Evolutionary conservation across 2,888 invertebrate genomes (phyloP).

Genomic region (Harpalus rufipes): DNA sequence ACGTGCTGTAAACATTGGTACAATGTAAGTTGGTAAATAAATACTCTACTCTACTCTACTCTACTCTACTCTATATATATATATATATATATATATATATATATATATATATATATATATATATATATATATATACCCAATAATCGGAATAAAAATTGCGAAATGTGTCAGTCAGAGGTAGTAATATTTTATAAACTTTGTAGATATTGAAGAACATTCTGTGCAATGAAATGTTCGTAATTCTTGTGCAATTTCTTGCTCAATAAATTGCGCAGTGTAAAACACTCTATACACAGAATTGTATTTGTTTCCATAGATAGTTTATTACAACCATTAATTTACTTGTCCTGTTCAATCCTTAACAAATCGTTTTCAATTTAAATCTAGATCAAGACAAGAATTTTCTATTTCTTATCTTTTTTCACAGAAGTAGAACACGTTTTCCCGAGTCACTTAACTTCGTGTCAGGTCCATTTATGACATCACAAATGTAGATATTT

Average conservation of each 20-base stretch:
- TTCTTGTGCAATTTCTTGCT: background rate
- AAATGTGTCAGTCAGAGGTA: too few species aligned
- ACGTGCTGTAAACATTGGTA: too few species aligned
- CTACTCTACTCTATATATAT: too few species aligned
- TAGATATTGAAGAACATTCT: background rate
- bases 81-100: too few species aligned
- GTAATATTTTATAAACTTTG: background rate
- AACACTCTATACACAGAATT: background rate
- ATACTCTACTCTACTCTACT: too few species aligned
- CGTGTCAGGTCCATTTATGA: background rate
- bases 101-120: too few species aligned
- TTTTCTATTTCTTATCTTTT: conserved; percentile 3
- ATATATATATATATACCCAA: too few species aligned
- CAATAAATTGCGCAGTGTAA: background rate
- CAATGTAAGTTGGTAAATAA: too few species aligned
- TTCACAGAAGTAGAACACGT: background rate
- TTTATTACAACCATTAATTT: background rate
- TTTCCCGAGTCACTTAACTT: background rate
- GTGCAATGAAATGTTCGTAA: background rate
- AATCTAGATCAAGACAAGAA: conserved; percentile 6
- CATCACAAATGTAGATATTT: background rate
- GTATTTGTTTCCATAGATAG: conserved; percentile 2
- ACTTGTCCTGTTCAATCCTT: background rate
- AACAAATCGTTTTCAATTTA: conserved; percentile 6
- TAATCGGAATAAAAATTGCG: too few species aligned